phyloP scores from a whole-genome alignment of 1,140 invertebrate species.

The Halotydeus destructor region DNA sequence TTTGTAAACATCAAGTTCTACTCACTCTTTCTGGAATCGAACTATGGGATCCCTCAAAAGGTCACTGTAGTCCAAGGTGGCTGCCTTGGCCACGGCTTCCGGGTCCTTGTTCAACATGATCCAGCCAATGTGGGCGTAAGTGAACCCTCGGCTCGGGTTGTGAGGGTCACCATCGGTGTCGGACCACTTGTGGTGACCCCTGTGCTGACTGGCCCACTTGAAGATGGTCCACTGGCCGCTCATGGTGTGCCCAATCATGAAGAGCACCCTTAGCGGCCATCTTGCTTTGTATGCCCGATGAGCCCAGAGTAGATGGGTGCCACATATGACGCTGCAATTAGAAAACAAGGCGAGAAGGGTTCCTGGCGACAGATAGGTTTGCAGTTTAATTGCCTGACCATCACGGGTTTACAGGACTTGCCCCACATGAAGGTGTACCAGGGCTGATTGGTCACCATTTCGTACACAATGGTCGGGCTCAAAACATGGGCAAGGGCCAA shows the following conservation, averaged over 20 bases:
- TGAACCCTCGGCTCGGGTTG: constrained; percentile 52
- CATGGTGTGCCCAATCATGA: constrained; percentile 24
- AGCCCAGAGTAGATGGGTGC: constrained; percentile 17
- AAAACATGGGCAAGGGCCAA: no score
- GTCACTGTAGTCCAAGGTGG: constrained; percentile 64
- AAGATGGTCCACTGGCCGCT: constrained; percentile 29
- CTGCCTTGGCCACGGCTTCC: constrained; percentile 44
- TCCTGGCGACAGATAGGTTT: no score
- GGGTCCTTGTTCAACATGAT: constrained; percentile 50
- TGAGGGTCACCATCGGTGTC: constrained; percentile 63
- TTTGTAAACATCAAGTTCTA: no score
- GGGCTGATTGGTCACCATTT: no score
- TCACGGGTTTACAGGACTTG: no score
- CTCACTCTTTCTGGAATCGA: constrained; percentile 55
- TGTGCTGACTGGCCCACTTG: constrained; percentile 65
- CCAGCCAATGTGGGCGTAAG: constrained; percentile 59
- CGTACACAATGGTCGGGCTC: no score
- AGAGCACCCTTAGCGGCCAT: constrained; percentile 12
- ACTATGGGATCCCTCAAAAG: constrained; percentile 58
- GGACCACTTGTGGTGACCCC: constrained; percentile 58
- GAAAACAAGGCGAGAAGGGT: no score
- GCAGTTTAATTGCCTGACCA: no score
- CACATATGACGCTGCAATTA: constrained; percentile 21
- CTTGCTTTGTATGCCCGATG: constrained; percentile 18
- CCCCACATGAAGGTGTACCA: no score